Conservation (phyloP, 2,797 vertebrate species). For the Bradypus variegatus region DNA sequence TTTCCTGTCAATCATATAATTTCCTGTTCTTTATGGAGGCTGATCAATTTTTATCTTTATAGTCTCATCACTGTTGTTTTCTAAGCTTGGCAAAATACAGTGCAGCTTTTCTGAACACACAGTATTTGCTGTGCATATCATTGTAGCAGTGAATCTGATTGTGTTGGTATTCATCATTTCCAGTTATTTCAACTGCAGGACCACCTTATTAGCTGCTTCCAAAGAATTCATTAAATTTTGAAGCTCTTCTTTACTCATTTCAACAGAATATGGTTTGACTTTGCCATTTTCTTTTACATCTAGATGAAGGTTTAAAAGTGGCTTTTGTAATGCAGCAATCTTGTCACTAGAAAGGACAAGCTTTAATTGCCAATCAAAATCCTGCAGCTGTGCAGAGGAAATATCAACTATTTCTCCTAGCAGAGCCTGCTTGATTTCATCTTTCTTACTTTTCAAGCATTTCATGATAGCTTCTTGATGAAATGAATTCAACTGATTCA, state of each 20-base stretch:
- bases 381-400: conserved; percentile 84
- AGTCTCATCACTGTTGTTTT: not conserved
- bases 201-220: conserved; percentile 93
- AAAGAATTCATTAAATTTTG: conserved; percentile 85
- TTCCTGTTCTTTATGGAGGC: conserved; percentile 23
- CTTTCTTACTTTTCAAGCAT: conserved; percentile 81
- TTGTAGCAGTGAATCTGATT: not conserved
- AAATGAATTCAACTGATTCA: conserved; percentile 74
- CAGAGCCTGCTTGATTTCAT: conserved; percentile 83
- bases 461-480: conserved; percentile 77
- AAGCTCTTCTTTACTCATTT: conserved; percentile 92
- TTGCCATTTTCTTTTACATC: conserved; percentile 83
- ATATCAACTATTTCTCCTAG: conserved; percentile 82
- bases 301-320: conserved; percentile 87
- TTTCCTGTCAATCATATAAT: conserved; percentile 36
- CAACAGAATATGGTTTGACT: conserved; percentile 80
- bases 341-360: conserved; percentile 95
- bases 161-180: not conserved
- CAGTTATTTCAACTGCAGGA: conserved; percentile 85
- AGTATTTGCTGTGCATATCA: not conserved
- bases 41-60: conserved; percentile 13
- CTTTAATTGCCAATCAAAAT: conserved; percentile 99
- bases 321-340: conserved; percentile 89
- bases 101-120: not conserved
- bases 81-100: not conserved